These are phyloP conservation scores for Ectropis crepuscularia DNA, from an alignment of 2,888 invertebrate genomes.

Conservation along the genomic window DNA sequence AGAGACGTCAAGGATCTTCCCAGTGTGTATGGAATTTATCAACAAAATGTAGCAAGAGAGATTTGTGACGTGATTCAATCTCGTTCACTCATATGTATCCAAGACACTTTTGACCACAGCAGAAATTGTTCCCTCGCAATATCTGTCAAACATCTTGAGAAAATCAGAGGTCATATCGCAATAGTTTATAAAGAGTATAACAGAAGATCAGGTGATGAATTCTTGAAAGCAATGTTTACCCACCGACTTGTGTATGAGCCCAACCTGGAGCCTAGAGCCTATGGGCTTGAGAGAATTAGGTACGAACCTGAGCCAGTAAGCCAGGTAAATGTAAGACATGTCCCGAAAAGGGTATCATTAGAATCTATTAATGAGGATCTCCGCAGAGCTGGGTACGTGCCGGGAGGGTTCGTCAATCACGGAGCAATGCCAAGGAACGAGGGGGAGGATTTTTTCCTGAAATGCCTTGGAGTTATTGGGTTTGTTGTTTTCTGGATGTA, in stretches of 20 bases:
- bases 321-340: no score
- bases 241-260: conserved; percentile 1
- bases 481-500: no score
- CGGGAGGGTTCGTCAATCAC: no score
- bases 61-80: conserved; percentile 54
- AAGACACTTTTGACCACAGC: conserved; percentile 86
- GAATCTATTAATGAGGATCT: no score
- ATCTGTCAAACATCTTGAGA: conserved; percentile 42
- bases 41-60: conserved; percentile 49
- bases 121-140: conserved; percentile 74
- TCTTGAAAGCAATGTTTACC: conserved; percentile 46
- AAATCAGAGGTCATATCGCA: conserved; percentile 45
- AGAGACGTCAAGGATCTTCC: conserved; percentile 52
- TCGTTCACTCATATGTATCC: conserved; percentile 77
- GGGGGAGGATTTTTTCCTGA: no score
- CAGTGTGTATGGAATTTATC: conserved; percentile 68
- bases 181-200: conserved; percentile 49
- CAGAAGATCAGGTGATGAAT: conserved; percentile 38
- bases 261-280: neutral
- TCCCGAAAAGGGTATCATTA: no score
- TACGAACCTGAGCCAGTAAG: no score
- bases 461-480: no score
- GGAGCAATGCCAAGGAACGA: no score
- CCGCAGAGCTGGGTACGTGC: no score
- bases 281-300: neutral